A percentile compares a stretch with the other conserved stretches of the same genome.
These are phyloP conservation scores for Mantis religiosa DNA, from an alignment of 2,888 invertebrate species.

Conservation along the genomic window DNA sequence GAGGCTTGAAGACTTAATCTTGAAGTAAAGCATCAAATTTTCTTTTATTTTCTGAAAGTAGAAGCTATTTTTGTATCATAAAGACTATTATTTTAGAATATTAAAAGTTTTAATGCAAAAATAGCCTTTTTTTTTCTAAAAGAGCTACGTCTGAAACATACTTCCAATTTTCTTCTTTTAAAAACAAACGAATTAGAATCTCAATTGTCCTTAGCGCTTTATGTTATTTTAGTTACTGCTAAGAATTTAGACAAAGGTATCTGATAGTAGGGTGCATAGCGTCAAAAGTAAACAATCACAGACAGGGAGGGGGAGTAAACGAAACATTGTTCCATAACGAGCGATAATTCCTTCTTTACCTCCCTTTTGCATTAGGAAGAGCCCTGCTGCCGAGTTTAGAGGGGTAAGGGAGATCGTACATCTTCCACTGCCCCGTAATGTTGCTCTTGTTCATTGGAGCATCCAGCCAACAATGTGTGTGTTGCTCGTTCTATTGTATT, in stretches of 20 bases:
- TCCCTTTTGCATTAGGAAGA: neutral
- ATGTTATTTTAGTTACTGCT: neutral
- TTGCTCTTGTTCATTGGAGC: neutral
- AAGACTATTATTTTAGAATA: too few relatives aligned
- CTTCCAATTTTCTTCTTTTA: too few relatives aligned
- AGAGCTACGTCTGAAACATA: too few relatives aligned
- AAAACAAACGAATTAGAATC: too few relatives aligned
- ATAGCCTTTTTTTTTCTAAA: too few relatives aligned
- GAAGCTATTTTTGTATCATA: too few relatives aligned
- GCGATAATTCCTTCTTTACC: neutral
- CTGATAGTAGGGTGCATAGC: neutral
- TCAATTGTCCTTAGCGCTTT: neutral
- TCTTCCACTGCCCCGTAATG: neutral
- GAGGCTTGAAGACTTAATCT: too few relatives aligned
- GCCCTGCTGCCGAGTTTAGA: neutral
- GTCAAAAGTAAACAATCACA: neutral
- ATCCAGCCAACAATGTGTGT: neutral
- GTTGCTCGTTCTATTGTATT: neutral
- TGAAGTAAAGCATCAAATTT: too few relatives aligned
- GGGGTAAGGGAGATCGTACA: neutral
- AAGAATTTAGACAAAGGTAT: neutral
- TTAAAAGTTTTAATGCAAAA: too few relatives aligned
- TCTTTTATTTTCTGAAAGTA: too few relatives aligned
- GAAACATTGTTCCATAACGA: neutral
- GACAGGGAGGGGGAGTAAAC: neutral